These are phyloP conservation scores for Zele albiditarsus DNA, from an alignment of 2,888 invertebrate genomes.

Conservation along the genomic window DNA sequence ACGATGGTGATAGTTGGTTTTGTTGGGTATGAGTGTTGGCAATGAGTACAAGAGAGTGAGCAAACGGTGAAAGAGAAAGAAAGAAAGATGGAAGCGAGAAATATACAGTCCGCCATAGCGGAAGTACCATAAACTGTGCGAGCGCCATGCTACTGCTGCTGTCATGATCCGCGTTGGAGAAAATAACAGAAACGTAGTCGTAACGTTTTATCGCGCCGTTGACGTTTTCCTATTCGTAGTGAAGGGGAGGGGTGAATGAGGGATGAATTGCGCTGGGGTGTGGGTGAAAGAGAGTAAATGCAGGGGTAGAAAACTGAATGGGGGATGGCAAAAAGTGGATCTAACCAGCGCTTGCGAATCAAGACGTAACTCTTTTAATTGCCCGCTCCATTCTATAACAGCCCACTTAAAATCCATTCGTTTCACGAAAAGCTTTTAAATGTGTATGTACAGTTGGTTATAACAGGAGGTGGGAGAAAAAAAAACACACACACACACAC, in stretches of 20 bases:
- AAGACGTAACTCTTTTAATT: constrained; percentile 68
- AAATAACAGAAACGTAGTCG: constrained; percentile 51
- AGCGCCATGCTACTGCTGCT: constrained; percentile 34
- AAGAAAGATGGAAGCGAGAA: constrained; percentile 9
- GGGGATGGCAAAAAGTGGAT: background rate
- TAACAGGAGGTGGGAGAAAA: background rate
- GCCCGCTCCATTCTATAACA: constrained; percentile 45
- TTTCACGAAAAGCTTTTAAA: constrained; percentile 33
- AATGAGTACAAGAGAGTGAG: background rate
- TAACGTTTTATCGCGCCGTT: constrained; percentile 52
- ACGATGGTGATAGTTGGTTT: constrained; percentile 45
- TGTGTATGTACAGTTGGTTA: constrained; percentile 13
- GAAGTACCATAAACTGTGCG: constrained; percentile 48
- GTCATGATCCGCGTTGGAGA: constrained; percentile 46
- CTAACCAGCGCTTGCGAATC: constrained; percentile 45
- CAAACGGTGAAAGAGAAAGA: constrained; percentile 7
- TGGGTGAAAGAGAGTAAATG: background rate
- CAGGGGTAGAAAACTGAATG: background rate
- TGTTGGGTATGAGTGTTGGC: constrained; percentile 31
- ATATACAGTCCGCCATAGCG: constrained; percentile 33
- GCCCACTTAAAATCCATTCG: constrained; percentile 20
- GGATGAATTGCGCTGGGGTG: background rate
- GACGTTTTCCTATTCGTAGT: constrained; percentile 38
- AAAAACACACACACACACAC: too few relatives aligned
- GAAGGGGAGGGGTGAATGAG: background rate